These are phyloP conservation scores for Salticus scenicus DNA, from an alignment of 2,888 invertebrate species.

Conservation along the genomic window DNA sequence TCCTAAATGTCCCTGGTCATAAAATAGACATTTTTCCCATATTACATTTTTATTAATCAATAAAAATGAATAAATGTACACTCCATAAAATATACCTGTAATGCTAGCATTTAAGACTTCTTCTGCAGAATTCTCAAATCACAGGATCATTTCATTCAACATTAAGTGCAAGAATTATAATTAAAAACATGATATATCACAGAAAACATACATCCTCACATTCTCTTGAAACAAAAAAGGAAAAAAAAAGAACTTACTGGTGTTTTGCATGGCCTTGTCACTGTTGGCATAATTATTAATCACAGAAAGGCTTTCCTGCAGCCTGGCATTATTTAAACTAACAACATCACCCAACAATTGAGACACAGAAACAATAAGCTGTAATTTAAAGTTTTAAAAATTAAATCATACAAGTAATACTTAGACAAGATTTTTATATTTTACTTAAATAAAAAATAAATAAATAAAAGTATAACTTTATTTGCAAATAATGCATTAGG, in stretches of 20 bases:
- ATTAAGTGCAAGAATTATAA: too few species aligned
- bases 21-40: too few species aligned
- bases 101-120: too few species aligned
- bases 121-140: too few species aligned
- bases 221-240: not conserved
- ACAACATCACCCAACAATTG: slow-evolving; percentile 92
- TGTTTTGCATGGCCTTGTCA: slow-evolving; percentile 95
- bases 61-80: too few species aligned
- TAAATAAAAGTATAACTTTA: not conserved
- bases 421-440: not conserved
- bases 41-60: too few species aligned
- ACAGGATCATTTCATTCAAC: too few species aligned
- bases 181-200: too few species aligned
- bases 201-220: too few species aligned
- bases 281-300: slow-evolving; percentile 95
- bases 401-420: not conserved
- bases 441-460: not conserved
- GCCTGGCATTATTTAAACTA: slow-evolving; percentile 93
- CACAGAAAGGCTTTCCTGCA: slow-evolving; percentile 93
- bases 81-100: too few species aligned
- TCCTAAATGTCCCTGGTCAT: too few species aligned
- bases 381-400: slow-evolving; percentile 73
- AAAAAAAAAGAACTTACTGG: slow-evolving; percentile 77
- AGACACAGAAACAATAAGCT: slow-evolving; percentile 96
- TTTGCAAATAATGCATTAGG: not conserved